Conservation (phyloP, 2,113 vertebrate species). For the Hippocampus barbouri region DNA sequence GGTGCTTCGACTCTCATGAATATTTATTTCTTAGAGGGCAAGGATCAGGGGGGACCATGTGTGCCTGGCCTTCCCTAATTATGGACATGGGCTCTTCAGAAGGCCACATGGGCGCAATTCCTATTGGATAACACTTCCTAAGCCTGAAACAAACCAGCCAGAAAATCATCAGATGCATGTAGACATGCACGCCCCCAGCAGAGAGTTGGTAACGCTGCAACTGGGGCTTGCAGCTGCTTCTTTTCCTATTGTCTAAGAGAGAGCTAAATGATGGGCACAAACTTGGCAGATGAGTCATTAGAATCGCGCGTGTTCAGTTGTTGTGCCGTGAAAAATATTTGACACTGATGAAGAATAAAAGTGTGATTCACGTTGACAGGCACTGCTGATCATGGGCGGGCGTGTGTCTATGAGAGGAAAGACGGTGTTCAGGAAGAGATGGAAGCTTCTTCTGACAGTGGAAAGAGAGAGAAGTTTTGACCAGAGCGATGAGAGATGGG, state of each 20-base stretch:
- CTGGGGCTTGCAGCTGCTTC: constrained; percentile 49
- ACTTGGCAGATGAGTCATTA: constrained; percentile 14
- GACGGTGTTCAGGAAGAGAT: constrained; percentile 1
- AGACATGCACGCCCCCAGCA: constrained; percentile 4
- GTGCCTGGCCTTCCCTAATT: constrained; percentile 63
- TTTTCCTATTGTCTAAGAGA: constrained; percentile 32
- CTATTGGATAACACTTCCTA: constrained; percentile 42
- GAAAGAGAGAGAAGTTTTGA: not conserved
- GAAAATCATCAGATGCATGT: not conserved
- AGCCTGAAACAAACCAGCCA: constrained; percentile 23
- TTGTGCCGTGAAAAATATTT: not conserved
- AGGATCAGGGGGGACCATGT: constrained; percentile 62
- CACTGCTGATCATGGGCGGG: constrained; percentile 4
- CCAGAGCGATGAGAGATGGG: constrained; percentile 7
- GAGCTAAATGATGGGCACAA: constrained; percentile 39
- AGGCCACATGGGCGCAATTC: not conserved
- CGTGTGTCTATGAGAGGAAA: constrained; percentile 13
- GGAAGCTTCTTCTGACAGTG: not conserved
- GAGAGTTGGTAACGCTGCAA: constrained; percentile 35
- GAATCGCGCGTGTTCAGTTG: not conserved
- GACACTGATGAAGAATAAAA: constrained; percentile 23
- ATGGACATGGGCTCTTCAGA: constrained; percentile 37
- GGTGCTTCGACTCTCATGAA: constrained; percentile 65
- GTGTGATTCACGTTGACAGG: constrained; percentile 40
- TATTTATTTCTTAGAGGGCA: constrained; percentile 62